Conservation (phyloP, 2,888 invertebrate species). For the Chalcis sispes region DNA sequence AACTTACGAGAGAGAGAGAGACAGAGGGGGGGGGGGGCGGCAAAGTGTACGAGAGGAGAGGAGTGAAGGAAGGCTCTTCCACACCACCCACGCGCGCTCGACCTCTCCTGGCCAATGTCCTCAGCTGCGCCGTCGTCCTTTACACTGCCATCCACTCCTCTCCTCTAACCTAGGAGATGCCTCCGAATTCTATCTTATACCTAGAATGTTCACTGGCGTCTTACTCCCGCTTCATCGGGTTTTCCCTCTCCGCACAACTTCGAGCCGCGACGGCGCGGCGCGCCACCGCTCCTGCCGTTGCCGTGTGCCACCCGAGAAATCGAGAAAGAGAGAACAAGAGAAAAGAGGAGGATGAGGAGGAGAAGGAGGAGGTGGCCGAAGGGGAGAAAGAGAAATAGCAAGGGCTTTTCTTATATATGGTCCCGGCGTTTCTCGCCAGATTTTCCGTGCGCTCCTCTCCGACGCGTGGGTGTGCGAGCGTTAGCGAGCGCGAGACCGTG, state of each 20-base stretch:
- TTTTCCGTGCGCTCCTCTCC: slow-evolving; percentile 42
- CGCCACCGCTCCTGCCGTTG: slow-evolving; percentile 2
- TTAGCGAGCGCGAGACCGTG: slow-evolving; percentile 4
- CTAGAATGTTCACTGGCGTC: slow-evolving; percentile 52
- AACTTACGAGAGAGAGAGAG: neutral
- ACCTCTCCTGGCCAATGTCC: slow-evolving; percentile 58
- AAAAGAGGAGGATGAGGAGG: neutral
- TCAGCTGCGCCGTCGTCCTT: slow-evolving; percentile 51
- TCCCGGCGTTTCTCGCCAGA: slow-evolving; percentile 29
- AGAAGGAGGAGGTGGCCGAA: neutral
- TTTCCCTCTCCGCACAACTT: slow-evolving; percentile 12
- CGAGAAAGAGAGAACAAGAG: too few relatives aligned
- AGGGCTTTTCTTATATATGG: slow-evolving; percentile 36
- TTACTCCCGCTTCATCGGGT: slow-evolving; percentile 42
- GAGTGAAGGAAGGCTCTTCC: neutral
- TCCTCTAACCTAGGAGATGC: slow-evolving; percentile 14
- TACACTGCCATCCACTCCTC: slow-evolving; percentile 8
- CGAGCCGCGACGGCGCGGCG: neutral
- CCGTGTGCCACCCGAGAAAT: slow-evolving; percentile 7
- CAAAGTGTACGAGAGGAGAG: neutral
- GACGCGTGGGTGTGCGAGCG: slow-evolving; percentile 4
- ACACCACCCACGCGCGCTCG: slow-evolving; percentile 49
- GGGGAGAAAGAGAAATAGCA: neutral
- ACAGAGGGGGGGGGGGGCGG: slow-evolving; percentile 1
- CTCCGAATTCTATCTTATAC: slow-evolving; percentile 19